Evolutionary conservation across 2,797 vertebrate species (phyloP).

Genomic region (Tadarida brasiliensis): DNA sequence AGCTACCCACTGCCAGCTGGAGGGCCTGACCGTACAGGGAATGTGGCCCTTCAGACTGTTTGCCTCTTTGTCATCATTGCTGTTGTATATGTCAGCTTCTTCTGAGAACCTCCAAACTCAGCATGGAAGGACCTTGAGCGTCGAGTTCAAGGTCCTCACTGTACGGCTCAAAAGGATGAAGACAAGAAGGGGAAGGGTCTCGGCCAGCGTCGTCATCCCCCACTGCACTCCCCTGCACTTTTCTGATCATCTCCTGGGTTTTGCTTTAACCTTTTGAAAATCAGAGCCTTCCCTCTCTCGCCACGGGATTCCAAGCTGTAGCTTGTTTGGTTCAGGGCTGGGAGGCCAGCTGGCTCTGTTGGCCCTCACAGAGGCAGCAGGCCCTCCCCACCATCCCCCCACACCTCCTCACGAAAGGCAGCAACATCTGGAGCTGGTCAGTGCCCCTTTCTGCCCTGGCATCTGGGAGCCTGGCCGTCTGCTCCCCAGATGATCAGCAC

Average conservation of each 20-base stretch:
- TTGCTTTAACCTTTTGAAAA: conserved; percentile 30
- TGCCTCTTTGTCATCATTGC: not conserved
- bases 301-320: not conserved
- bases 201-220: no score
- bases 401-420: not conserved
- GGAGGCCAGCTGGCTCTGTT: conserved; percentile 4
- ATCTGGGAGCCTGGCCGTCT: conserved; percentile 61
- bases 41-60: no score
- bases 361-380: not conserved
- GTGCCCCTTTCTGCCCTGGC: conserved; percentile 59
- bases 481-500: not conserved
- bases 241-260: not conserved
- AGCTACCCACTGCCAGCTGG: not conserved
- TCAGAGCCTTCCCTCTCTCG: not conserved
- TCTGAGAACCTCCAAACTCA: not conserved
- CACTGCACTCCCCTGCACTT: not conserved
- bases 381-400: not conserved
- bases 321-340: conserved; percentile 7
- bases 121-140: not conserved
- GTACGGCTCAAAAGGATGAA: not conserved
- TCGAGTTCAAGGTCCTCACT: not conserved
- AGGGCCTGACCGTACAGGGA: not conserved
- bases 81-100: not conserved
- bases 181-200: not conserved
- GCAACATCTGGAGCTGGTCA: conserved; percentile 52